Conservation (phyloP, 2,797 vertebrate genomes). For the Thripadectes ignobilis region DNA sequence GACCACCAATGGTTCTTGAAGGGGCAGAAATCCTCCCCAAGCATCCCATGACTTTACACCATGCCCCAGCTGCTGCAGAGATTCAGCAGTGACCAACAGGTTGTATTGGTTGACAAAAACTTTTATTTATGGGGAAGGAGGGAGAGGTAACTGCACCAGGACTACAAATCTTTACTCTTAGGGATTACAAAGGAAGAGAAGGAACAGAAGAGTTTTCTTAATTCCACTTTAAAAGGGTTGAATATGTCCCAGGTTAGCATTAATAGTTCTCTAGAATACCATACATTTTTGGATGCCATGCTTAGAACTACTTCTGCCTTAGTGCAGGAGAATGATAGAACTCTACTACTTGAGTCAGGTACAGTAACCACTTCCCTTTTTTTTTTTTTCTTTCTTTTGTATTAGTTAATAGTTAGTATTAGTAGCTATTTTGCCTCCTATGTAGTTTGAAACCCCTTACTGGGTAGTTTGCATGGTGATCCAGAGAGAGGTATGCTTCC, state of each 20-base stretch:
- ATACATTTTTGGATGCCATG: neutral
- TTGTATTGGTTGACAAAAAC: neutral
- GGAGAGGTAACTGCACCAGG: neutral
- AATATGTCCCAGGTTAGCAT: neutral
- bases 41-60: neutral
- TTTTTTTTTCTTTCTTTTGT: neutral
- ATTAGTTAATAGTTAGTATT: neutral
- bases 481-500: neutral
- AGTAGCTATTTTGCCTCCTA: neutral
- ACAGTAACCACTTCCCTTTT: neutral
- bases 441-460: neutral
- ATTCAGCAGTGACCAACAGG: neutral
- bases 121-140: neutral
- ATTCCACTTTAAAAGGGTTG: neutral
- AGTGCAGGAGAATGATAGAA: neutral
- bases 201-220: neutral
- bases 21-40: neutral
- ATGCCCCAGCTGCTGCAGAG: neutral
- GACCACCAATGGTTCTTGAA: neutral
- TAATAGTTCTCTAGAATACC: neutral
- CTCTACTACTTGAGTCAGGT: neutral
- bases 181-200: neutral
- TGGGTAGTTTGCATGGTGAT: neutral
- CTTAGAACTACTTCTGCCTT: neutral
- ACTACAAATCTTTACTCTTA: neutral